phyloP scores from a whole-genome alignment of 37 sponge, comb jelly and placozoan species.

The Agelas oroides region DNA sequence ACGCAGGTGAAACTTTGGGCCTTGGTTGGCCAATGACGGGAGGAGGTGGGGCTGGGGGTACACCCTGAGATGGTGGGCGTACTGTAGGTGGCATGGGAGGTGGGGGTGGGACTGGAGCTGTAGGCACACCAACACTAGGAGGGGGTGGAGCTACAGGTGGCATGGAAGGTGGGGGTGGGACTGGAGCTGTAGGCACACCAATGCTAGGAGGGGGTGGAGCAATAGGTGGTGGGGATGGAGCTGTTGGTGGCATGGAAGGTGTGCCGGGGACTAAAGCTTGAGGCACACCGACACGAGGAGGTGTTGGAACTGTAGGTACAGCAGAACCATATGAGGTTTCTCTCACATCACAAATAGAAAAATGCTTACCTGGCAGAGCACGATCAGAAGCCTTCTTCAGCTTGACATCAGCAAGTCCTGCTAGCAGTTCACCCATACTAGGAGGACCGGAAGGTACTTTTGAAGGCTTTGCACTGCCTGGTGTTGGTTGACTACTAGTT shows the following conservation, averaged over 20 bases:
- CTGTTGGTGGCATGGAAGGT: not conserved
- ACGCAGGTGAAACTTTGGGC: too few species aligned
- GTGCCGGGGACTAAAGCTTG: too few species aligned
- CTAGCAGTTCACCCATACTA: slow-evolving; percentile 12
- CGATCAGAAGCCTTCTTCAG: slow-evolving; percentile 33
- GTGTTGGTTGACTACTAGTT: too few species aligned
- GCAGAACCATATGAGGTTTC: too few species aligned
- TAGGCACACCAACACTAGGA: not conserved
- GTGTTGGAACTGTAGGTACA: too few species aligned
- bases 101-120: not conserved
- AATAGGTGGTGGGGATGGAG: not conserved
- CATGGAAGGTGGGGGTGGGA: too few species aligned
- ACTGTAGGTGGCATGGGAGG: not conserved
- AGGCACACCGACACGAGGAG: too few species aligned
- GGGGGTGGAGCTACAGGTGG: slow-evolving; percentile 42
- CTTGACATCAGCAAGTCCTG: slow-evolving; percentile 17
- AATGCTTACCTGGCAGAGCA: not conserved
- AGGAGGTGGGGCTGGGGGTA: not conserved
- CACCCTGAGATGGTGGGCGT: not conserved
- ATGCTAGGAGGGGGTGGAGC: too few species aligned
- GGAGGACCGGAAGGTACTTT: too few species aligned
- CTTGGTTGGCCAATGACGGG: not conserved
- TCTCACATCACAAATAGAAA: too few species aligned
- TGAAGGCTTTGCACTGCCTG: too few species aligned
- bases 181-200: too few species aligned